phyloP scores from a whole-genome alignment of 2,888 invertebrate species.

The Conchocele bisecta region DNA sequence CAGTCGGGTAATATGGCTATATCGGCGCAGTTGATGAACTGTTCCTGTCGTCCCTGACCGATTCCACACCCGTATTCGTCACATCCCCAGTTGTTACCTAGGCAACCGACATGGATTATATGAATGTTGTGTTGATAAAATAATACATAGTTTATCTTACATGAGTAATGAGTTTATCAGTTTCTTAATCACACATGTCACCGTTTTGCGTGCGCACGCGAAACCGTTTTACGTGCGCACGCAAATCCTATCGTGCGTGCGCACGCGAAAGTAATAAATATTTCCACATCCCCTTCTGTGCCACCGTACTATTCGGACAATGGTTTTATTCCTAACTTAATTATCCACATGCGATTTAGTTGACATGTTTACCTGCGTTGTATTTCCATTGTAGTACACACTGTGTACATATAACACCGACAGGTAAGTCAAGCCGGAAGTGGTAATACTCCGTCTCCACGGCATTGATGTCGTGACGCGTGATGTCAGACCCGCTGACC shows the following conservation, averaged over 20 bases:
- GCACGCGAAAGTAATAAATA: no score
- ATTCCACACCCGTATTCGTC: slow-evolving; percentile 43
- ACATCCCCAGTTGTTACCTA: slow-evolving; percentile 56
- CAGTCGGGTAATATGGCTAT: slow-evolving; percentile 40
- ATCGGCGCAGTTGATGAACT: slow-evolving; percentile 62
- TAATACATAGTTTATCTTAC: no score
- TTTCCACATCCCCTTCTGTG: no score
- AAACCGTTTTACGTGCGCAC: no score
- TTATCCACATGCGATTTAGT: no score
- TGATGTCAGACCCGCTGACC: slow-evolving; percentile 42
- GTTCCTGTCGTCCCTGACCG: slow-evolving; percentile 54
- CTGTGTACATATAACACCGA: slow-evolving; percentile 48
- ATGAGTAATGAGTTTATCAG: no score
- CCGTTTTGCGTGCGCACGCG: no score
- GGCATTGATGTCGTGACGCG: slow-evolving; percentile 33
- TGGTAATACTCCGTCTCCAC: slow-evolving; percentile 10
- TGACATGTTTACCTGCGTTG: slow-evolving; percentile 51
- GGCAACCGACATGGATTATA: not conserved
- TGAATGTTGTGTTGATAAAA: not conserved
- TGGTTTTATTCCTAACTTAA: no score
- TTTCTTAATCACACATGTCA: no score
- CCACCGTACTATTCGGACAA: no score
- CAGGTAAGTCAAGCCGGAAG: slow-evolving; percentile 48
- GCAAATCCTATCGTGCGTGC: no score
- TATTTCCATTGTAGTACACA: slow-evolving; percentile 66